These are phyloP conservation scores for Elachura formosa DNA, from an alignment of 2,113 vertebrate genomes.

Conservation along the genomic window DNA sequence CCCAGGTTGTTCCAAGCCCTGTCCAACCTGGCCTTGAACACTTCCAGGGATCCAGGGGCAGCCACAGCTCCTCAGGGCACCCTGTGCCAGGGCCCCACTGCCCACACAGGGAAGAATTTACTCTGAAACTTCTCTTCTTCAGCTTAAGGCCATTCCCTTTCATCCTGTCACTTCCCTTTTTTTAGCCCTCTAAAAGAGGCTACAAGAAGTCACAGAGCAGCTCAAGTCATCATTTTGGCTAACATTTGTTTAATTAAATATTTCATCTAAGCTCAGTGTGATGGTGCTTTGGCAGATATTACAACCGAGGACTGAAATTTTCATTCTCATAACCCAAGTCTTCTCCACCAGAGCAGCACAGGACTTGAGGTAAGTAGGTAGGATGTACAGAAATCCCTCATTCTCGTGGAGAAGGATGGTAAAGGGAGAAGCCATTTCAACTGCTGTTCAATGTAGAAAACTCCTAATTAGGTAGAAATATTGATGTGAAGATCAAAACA, in stretches of 20 bases:
- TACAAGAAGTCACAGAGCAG: background rate
- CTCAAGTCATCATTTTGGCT: background rate
- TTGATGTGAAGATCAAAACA: background rate
- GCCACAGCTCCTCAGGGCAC: background rate
- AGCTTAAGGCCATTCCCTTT: background rate
- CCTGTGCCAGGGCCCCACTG: background rate
- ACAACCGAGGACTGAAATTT: background rate
- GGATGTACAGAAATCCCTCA: background rate
- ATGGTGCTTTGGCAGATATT: background rate
- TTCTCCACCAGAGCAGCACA: background rate
- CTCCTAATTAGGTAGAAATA: background rate
- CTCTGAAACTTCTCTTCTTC: background rate
- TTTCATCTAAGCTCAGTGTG: background rate
- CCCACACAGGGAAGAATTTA: background rate
- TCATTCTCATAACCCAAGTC: background rate
- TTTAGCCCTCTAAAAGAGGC: background rate
- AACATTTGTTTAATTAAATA: background rate
- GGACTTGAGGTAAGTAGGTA: background rate
- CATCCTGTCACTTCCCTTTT: background rate
- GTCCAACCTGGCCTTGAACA: background rate
- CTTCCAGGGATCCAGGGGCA: background rate
- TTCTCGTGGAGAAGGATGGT: background rate
- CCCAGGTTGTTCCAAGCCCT: fast-evolving
- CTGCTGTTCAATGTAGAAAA: background rate
- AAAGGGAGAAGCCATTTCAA: background rate